Percentiles rank a stretch among this genome's conserved stretches.
These are phyloP conservation scores for Psittacula echo DNA, from an alignment of 2,797 vertebrate genomes.

Conservation along the genomic window DNA sequence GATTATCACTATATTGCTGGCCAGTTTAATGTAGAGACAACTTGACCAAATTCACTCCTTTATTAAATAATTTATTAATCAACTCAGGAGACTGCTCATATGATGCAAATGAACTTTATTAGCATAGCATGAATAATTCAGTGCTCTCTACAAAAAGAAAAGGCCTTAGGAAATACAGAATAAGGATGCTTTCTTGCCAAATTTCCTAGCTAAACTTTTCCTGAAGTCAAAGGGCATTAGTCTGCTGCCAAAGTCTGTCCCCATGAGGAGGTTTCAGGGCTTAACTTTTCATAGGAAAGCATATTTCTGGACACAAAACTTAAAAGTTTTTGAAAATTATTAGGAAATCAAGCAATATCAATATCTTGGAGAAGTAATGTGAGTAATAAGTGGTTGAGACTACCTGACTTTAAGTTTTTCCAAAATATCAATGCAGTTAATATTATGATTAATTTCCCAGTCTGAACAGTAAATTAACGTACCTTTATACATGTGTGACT, in stretches of 20 bases:
- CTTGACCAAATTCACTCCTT: slow-evolving; percentile 4
- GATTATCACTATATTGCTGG: background rate
- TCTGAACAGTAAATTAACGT: background rate
- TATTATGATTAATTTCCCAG: background rate
- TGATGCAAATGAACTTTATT: slow-evolving; percentile 48
- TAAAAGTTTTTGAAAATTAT: background rate
- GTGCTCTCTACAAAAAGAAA: background rate
- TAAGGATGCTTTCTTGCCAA: background rate
- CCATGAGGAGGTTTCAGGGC: background rate
- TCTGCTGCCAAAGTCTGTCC: background rate
- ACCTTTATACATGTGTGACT: background rate
- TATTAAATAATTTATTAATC: slow-evolving; percentile 42
- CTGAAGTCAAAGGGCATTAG: background rate
- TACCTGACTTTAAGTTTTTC: background rate
- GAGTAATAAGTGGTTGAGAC: background rate
- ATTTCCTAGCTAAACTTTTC: background rate
- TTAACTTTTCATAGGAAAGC: background rate
- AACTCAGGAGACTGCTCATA: slow-evolving; percentile 9
- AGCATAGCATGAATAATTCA: slow-evolving; percentile 52
- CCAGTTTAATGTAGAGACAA: background rate
- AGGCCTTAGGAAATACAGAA: slow-evolving; percentile 12
- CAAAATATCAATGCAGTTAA: background rate
- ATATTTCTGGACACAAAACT: background rate
- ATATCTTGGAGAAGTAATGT: background rate
- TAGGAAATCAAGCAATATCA: background rate